phyloP scores from a whole-genome alignment of 2,888 invertebrate genomes.

The Imbricaverruca yamaguchii region DNA sequence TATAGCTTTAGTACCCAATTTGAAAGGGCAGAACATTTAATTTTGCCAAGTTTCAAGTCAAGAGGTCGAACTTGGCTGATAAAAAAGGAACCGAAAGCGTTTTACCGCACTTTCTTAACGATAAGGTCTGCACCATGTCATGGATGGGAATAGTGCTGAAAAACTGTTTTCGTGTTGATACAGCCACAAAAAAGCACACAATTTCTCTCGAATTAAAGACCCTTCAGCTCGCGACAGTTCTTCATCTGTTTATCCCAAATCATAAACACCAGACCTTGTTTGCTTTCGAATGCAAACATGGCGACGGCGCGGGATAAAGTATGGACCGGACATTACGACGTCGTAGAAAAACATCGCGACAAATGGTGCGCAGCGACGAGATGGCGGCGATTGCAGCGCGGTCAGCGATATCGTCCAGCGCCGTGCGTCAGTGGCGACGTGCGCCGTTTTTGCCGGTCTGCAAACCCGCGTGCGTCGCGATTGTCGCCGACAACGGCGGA shows the following conservation, averaged over 20 bases:
- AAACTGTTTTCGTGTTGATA: background rate
- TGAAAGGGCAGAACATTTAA: too few relatives aligned
- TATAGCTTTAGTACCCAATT: too few relatives aligned
- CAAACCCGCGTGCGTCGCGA: background rate
- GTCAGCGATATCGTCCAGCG: slow-evolving; percentile 2
- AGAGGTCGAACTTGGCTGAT: too few relatives aligned
- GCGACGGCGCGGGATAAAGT: background rate
- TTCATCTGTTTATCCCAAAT: background rate
- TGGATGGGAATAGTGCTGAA: too few relatives aligned
- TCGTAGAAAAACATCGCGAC: background rate
- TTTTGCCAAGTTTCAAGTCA: too few relatives aligned
- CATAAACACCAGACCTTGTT: background rate
- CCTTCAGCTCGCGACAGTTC: background rate
- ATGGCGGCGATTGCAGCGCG: slow-evolving; percentile 6
- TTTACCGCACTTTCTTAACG: too few relatives aligned
- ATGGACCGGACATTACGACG: background rate
- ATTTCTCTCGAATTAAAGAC: background rate
- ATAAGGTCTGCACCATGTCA: too few relatives aligned
- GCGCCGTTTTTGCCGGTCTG: background rate
- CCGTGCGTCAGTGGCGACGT: background rate
- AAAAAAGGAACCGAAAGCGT: too few relatives aligned
- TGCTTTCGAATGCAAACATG: slow-evolving; percentile 8
- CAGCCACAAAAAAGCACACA: background rate
- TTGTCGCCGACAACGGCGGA: slow-evolving; percentile 5
- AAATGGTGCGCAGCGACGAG: slow-evolving; percentile 2